A percentile compares a stretch with the other conserved stretches of the same genome.
Evolutionary conservation across 2,113 vertebrate genomes (phyloP).

Genomic region (Heloderma charlesbogerti): DNA sequence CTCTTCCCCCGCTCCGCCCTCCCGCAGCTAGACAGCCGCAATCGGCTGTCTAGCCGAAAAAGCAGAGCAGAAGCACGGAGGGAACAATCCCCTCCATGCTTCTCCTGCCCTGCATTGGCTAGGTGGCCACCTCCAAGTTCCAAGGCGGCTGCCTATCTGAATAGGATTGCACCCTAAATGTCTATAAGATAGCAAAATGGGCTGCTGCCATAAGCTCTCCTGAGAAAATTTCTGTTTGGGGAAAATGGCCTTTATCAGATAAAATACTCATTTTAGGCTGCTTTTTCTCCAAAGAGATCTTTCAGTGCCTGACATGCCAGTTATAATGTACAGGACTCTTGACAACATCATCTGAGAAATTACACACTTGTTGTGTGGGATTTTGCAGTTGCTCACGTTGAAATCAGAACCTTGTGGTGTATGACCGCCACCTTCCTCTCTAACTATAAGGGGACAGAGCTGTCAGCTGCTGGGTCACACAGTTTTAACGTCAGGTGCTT

Average conservation of each 20-base stretch:
- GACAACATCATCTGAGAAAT: constrained; percentile 61
- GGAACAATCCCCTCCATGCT: too few relatives aligned
- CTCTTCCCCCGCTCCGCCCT: too few relatives aligned
- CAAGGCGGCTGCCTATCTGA: too few relatives aligned
- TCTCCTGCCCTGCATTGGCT: too few relatives aligned
- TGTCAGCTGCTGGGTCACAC: constrained; percentile 49
- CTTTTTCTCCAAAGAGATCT: background rate
- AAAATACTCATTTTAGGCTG: background rate
- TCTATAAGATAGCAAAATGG: constrained; percentile 1
- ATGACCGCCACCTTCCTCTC: constrained; percentile 46
- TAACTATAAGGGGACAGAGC: constrained; percentile 50
- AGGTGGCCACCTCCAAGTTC: too few relatives aligned
- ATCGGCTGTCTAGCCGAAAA: too few relatives aligned
- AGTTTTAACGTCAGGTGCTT: constrained; percentile 52
- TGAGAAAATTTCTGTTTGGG: accelerated
- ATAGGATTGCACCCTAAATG: too few relatives aligned
- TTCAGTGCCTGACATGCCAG: background rate
- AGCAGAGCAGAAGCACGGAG: too few relatives aligned
- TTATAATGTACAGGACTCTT: constrained; percentile 60
- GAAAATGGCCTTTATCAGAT: background rate
- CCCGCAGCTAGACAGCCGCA: too few relatives aligned
- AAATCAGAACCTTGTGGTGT: constrained; percentile 45
- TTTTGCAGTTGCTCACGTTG: constrained; percentile 44
- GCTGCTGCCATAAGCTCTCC: constrained; percentile 28
- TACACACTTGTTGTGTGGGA: constrained; percentile 40